phyloP scores from a whole-genome alignment of 2,888 invertebrate species.

The Slavum lentiscoides region DNA sequence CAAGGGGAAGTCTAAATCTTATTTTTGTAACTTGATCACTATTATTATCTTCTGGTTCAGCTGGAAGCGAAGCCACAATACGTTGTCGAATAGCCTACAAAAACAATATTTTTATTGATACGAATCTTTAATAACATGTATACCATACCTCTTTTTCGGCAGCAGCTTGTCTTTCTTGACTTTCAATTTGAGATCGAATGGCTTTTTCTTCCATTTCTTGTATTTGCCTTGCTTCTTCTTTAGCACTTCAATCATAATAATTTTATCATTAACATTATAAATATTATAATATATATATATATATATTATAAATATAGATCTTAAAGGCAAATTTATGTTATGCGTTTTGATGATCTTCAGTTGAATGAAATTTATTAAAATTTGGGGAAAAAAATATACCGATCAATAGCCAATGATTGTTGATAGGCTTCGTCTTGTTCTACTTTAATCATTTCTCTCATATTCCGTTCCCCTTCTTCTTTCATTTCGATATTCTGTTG shows the following conservation, averaged over 20 bases:
- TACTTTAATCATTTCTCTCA: constrained; percentile 83
- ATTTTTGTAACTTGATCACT: constrained; percentile 71
- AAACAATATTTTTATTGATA: constrained; percentile 20
- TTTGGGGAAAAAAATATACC: constrained; percentile 61
- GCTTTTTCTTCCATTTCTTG: constrained; percentile 75
- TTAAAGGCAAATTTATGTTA: too few species aligned
- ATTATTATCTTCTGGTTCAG: constrained; percentile 69
- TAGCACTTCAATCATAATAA: constrained; percentile 67
- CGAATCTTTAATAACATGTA: neutral
- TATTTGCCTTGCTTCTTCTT: constrained; percentile 81
- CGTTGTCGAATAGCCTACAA: constrained; percentile 63
- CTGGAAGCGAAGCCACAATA: constrained; percentile 72
- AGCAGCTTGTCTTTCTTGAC: constrained; percentile 72
- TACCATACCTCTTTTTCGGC: constrained; percentile 72
- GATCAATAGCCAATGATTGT: constrained; percentile 82
- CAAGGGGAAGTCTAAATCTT: constrained; percentile 79
- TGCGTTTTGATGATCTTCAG: too few species aligned
- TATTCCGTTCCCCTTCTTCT: constrained; percentile 86
- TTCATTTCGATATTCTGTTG: constrained; percentile 77
- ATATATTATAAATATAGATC: neutral
- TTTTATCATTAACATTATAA: neutral
- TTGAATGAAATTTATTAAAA: too few species aligned
- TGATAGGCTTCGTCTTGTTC: constrained; percentile 95
- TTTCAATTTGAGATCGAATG: constrained; percentile 74
- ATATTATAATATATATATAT: too few species aligned